A percentile compares a stretch with the other conserved stretches of the same genome.
These are phyloP conservation scores for Pangasius larnaudii DNA, from an alignment of 2,797 vertebrate species.

Conservation along the genomic window DNA sequence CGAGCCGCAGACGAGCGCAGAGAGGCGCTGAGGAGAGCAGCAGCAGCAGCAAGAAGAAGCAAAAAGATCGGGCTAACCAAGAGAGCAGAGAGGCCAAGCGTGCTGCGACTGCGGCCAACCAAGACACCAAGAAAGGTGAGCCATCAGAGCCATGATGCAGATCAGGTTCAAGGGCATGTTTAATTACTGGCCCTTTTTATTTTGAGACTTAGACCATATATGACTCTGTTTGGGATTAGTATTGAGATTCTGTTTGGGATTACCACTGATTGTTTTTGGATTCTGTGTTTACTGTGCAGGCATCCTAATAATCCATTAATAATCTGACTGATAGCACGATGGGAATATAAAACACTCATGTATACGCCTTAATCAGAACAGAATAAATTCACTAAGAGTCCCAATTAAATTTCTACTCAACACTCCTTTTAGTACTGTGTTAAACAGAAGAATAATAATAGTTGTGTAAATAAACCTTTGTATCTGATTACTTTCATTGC, in stretches of 20 bases:
- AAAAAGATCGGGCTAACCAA: constrained; percentile 95
- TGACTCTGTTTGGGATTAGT: background rate
- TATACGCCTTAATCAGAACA: background rate
- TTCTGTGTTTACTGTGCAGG: background rate
- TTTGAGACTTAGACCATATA: background rate
- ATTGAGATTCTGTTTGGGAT: too few relatives aligned
- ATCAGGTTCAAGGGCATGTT: constrained; percentile 12
- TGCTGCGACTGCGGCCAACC: constrained; percentile 55
- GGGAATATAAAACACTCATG: too few relatives aligned
- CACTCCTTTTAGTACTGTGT: background rate
- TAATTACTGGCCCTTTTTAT: background rate
- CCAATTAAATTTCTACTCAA: background rate
- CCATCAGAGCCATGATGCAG: background rate
- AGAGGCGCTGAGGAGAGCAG: constrained; percentile 82
- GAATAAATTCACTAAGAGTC: background rate
- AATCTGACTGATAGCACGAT: too few relatives aligned
- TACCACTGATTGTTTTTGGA: background rate
- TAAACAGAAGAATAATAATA: background rate
- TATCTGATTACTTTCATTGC: background rate
- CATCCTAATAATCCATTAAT: background rate
- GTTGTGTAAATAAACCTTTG: background rate
- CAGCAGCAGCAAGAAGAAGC: constrained; percentile 91
- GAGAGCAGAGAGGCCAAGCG: constrained; percentile 93
- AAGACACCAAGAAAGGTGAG: constrained; percentile 82
- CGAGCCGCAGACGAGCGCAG: constrained; percentile 80